Evolutionary conservation across 2,113 vertebrate species (phyloP), one percentile per base, ranked within the genome.

Genomic region (Rhombomys opimus): DNA sequence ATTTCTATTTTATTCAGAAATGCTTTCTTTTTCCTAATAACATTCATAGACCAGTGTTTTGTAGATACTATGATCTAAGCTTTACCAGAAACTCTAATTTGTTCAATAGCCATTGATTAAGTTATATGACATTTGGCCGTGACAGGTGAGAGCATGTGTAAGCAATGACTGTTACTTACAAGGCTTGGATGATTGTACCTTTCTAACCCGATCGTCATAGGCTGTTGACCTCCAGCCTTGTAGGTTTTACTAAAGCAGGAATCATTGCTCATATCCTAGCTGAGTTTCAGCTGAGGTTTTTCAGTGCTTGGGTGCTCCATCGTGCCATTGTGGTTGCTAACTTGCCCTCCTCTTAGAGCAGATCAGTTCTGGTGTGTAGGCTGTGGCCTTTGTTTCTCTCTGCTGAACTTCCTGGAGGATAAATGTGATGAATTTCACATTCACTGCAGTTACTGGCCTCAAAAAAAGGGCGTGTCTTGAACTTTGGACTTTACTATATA

Each of bases 11-110:
- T 50, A 89, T 73, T 46, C 5, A 91, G 50, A 4, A 89, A 41
- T 6, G 2, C 2, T 76, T 77, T 61, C 3, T 54, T 94, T 78
- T 63, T n/a, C 2, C 7, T 35, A 54, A 77, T 85, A 63, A 38
- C 82, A 20, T 82, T 73, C 20, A 84, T 72, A 89, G 20, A 67
- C 11, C 27, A 25, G 57, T 46, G 46, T 50, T 89, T 90, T 59
- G 13, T 25, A 84, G 12, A 52, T 75, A 41, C 4, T 63, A 9
- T 59, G 22, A 54, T 70, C 18, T 78, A 50, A 92, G 87, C 1
- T 91, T 94, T 85, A 59, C 11, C 13, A 91, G 20, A 88, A 90
- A 59, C 87, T 41, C 25, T 94, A 81, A 95, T 92, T 73, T 67
- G 1, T 77, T 95, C 1, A 75, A 41, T 90, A 90, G 91, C 61